Evolutionary conservation across 1,140 invertebrate genomes (phyloP).

Genomic region (Mercenaria mercenaria): DNA sequence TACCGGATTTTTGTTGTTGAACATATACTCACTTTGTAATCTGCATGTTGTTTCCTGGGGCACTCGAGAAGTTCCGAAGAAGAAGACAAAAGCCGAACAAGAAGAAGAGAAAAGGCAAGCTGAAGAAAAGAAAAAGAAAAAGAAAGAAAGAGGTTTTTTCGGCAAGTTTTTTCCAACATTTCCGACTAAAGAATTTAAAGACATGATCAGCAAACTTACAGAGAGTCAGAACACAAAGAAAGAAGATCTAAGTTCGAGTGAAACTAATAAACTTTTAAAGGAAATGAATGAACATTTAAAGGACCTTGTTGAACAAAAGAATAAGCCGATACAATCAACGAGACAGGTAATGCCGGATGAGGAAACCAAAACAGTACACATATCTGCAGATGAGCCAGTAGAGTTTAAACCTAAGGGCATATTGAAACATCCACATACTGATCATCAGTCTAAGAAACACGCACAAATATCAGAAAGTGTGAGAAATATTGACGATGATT

Average conservation of each 20-base stretch:
- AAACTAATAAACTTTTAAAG: slow-evolving; percentile 65
- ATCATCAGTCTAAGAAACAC: slow-evolving; percentile 47
- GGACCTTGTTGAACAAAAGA: slow-evolving; percentile 22
- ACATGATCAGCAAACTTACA: slow-evolving; percentile 91
- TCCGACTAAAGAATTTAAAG: slow-evolving; percentile 89
- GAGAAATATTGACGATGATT: slow-evolving; percentile 19
- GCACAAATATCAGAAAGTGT: slow-evolving; percentile 41
- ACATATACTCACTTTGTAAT: slow-evolving; percentile 84
- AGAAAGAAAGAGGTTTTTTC: slow-evolving; percentile 73
- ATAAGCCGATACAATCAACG: not conserved
- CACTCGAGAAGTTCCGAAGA: slow-evolving; percentile 80
- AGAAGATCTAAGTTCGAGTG: slow-evolving; percentile 69
- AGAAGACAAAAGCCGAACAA: slow-evolving; percentile 85
- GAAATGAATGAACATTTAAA: slow-evolving; percentile 74
- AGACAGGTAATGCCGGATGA: not conserved
- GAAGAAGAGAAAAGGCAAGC: slow-evolving; percentile 72
- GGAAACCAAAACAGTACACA: not conserved
- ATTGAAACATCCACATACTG: slow-evolving; percentile 21
- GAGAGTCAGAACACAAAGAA: slow-evolving; percentile 63
- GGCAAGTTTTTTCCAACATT: slow-evolving; percentile 89
- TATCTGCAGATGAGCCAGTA: not conserved
- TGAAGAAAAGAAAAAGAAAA: slow-evolving; percentile 75
- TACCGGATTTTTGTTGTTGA: slow-evolving; percentile 82
- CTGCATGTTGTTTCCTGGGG: slow-evolving; percentile 84
- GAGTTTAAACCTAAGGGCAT: slow-evolving; percentile 37